Evolutionary conservation across 2,888 invertebrate genomes (phyloP).

Genomic region (Congeria kusceri): DNA sequence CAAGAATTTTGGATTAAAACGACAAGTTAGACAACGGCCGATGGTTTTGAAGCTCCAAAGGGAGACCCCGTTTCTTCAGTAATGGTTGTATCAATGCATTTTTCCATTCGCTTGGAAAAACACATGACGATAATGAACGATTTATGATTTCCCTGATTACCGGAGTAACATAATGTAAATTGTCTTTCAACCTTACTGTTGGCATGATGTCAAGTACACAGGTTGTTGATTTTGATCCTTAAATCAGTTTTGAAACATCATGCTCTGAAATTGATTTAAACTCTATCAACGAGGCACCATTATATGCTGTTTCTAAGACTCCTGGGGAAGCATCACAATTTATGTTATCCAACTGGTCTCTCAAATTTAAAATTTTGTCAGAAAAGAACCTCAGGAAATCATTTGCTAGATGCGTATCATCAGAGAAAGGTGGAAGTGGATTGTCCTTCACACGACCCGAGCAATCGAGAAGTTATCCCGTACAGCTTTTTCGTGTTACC

Average conservation of each 20-base stretch:
- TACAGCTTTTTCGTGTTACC: slow-evolving; percentile 4
- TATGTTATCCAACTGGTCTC: slow-evolving; percentile 3
- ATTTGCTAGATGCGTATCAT: slow-evolving; percentile 9
- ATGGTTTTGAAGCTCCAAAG: slow-evolving; percentile 42
- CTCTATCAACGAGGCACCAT: no score
- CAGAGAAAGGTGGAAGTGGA: slow-evolving; percentile 19
- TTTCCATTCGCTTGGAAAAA: slow-evolving; percentile 43
- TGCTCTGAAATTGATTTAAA: no score
- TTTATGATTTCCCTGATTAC: slow-evolving; percentile 36
- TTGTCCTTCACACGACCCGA: slow-evolving; percentile 23
- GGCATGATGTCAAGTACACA: no score
- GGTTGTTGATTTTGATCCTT: no score
- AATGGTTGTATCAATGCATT: slow-evolving; percentile 35
- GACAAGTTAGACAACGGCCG: slow-evolving; percentile 36
- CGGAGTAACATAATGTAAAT: slow-evolving; percentile 19
- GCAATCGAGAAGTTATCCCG: background rate
- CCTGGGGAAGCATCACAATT: no score
- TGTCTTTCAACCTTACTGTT: slow-evolving; percentile 22
- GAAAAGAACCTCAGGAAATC: background rate
- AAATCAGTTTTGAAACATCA: no score
- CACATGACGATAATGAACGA: slow-evolving; percentile 18
- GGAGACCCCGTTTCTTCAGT: slow-evolving; percentile 41
- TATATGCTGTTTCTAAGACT: no score
- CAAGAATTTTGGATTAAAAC: slow-evolving; percentile 41
- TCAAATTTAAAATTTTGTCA: slow-evolving; percentile 19